These are phyloP conservation scores for Trisateles emortualis DNA, from an alignment of 2,888 invertebrate species.

Conservation along the genomic window DNA sequence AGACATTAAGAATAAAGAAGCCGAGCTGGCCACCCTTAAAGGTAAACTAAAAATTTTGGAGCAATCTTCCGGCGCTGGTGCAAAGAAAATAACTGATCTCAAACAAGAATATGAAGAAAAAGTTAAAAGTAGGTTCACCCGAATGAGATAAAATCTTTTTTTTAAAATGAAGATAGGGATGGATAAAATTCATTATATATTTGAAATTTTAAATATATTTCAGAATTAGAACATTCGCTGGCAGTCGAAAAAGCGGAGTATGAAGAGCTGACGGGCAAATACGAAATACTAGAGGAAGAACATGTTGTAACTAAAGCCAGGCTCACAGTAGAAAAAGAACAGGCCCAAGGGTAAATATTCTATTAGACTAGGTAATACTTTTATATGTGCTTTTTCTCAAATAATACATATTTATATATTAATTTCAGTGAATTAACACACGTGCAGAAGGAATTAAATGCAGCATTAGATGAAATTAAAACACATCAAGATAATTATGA, in stretches of 20 bases:
- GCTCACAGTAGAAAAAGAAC: conserved; percentile 93
- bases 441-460: conserved; percentile 88
- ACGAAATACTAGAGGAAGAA: conserved; percentile 94
- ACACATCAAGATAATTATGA: conserved; percentile 88
- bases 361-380: too few relatives aligned
- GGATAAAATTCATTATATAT: too few relatives aligned
- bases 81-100: conserved; percentile 89
- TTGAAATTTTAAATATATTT: conserved; percentile 50
- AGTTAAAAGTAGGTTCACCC: conserved; percentile 87
- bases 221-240: conserved; percentile 90
- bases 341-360: conserved; percentile 88
- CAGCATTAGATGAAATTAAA: conserved; percentile 88
- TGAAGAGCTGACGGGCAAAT: conserved; percentile 93
- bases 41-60: conserved; percentile 90
- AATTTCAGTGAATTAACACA: conserved; percentile 87
- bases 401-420: conserved; percentile 10
- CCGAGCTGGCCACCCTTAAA: conserved; percentile 91
- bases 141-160: conserved; percentile 3
- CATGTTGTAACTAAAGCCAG: conserved; percentile 94
- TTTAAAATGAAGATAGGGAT: too few relatives aligned
- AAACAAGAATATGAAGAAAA: conserved; percentile 89
- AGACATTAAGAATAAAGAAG: conserved; percentile 92
- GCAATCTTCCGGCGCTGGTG: conserved; percentile 87
- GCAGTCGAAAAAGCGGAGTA: conserved; percentile 90
- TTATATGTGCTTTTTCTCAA: background rate